Base-by-base conservation (phyloP, 2,113 vertebrate genomes). In the Pardalotus punctatus region DNA sequence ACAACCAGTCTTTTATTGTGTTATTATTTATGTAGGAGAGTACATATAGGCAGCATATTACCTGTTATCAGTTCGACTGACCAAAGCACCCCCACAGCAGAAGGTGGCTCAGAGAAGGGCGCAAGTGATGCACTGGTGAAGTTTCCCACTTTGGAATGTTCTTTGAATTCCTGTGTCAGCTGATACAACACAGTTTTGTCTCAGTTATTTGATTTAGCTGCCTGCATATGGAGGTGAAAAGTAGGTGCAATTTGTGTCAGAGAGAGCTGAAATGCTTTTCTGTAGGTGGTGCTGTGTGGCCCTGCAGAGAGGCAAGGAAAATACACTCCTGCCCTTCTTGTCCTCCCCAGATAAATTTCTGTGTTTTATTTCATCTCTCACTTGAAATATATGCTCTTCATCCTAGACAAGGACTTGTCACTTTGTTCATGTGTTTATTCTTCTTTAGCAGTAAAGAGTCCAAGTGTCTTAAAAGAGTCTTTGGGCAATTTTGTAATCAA, bases 61-160 rank as follows among this genome's bases (percentile, higher is more conserved):
- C 9, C 61, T 47, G 8, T 42, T 45, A 22, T 11, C 11, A 25
- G 8, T 50, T 29, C 45, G 33, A 60, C 62, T 43, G 50, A 78
- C 8, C 31, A 43, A 19, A 6, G 33, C 11, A 33, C 1, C 1
- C 14, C 8, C 3, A 21, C 0, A 3, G 53, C 3, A 24, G 25
- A 43, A 42, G 14, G 43, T 11, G 12, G 9, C 24, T 73, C 11
- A 28, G 11, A 42, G 25, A 36, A 45, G 10, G 35, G 18, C 18
- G 23, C 11, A 18, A 18, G 2, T 15, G 27, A 36, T 36, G 21
- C 40, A 14, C 17, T 58, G 8, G 3, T 29, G 12, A 72, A 77
- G 5, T 42, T 76, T 43, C 35, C 14, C 9, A 35, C 16, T 76
- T 57, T 48, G 14, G 11, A 64, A 82, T 45, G 6, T 28, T 78